Evolutionary conservation across 2,113 vertebrate genomes (phyloP), one percentile per base, ranked within the genome.

Genomic region (Opisthocomus hoazin): DNA sequence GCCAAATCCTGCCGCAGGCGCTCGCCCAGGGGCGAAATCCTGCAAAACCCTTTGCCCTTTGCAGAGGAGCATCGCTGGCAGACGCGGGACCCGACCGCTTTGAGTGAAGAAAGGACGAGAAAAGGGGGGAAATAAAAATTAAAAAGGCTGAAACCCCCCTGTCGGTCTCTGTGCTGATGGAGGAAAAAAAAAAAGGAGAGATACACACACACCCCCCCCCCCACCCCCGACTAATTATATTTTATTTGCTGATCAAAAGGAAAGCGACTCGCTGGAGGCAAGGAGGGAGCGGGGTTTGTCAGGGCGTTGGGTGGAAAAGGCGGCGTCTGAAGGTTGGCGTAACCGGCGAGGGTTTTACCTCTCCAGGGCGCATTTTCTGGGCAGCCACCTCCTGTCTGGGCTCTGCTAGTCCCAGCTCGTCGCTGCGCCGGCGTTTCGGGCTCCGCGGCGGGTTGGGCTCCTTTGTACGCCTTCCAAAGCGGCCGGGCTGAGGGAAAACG

Each of bases 191-290:
- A 53, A 36, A 43, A 20, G 41, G 27, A 15, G 4, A 23, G 26
- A 60, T 24, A 43, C 41, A 84, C n/a, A n/a, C n/a, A n/a, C n/a
- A n/a, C n/a, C n/a, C n/a, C n/a, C n/a, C n/a, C n/a, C n/a, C n/a
- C n/a, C n/a, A 23, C 0, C 15, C 15, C 57, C 4, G 23, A 46
- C 56, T 90, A 94, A 95, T 92, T 93, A 48, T 61, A 45, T 95
- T 94, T 88, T 68, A 90, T 93, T 90, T 69, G 86, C 85, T 81
- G 88, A 94, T 86, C 83, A 58, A 80, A 65, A 92, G 88, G 91
- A 60, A 90, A 97, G 65, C 14, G 81, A 18, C 80, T 58, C 43
- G 88, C 93, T 83, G 90, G 45, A 34, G 93, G 94, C 78, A 24
- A n/a, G 79, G 51, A 45, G 90, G 84, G n/a, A 54, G 45, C 24